phyloP scores from a whole-genome alignment of 2,797 vertebrate species.

The Lycodopsis pacificus region DNA sequence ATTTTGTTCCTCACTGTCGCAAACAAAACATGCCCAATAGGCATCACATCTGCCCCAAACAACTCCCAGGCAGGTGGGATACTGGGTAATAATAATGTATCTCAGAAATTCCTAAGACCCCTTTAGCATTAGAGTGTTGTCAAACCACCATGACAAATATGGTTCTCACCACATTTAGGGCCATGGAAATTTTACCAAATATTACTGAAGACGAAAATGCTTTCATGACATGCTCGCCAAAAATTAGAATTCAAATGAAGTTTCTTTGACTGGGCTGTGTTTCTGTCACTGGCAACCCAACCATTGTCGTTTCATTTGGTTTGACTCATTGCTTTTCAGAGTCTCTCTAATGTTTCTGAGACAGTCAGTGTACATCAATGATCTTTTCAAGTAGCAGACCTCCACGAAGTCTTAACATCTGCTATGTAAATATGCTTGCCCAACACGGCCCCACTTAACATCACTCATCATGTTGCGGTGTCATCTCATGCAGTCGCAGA shows the following conservation, averaged over 20 bases:
- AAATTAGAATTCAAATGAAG: slow-evolving; percentile 39
- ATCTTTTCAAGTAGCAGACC: slow-evolving; percentile 78
- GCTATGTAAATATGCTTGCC: slow-evolving; percentile 72
- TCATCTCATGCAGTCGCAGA: slow-evolving; percentile 50
- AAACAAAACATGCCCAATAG: slow-evolving; percentile 68
- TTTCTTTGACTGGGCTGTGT: slow-evolving; percentile 36
- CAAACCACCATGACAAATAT: slow-evolving; percentile 73
- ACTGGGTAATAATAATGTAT: slow-evolving; percentile 45
- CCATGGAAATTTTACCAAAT: slow-evolving; percentile 52
- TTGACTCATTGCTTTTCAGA: slow-evolving; percentile 56
- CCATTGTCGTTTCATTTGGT: slow-evolving; percentile 59
- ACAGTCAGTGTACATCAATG: slow-evolving; percentile 67
- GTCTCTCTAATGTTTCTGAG: slow-evolving; percentile 61
- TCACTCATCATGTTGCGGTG: slow-evolving; percentile 46
- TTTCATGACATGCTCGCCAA: slow-evolving; percentile 43
- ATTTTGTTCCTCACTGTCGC: slow-evolving; percentile 59
- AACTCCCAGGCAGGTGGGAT: slow-evolving; percentile 40
- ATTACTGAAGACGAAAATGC: slow-evolving; percentile 27
- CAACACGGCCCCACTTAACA: slow-evolving; percentile 50
- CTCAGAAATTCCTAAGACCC: slow-evolving; percentile 57
- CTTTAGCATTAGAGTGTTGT: slow-evolving; percentile 50
- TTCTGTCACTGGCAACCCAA: slow-evolving; percentile 46
- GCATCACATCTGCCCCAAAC: slow-evolving; percentile 67
- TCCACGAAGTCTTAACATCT: slow-evolving; percentile 79
- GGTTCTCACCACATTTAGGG: slow-evolving; percentile 58